A percentile compares a stretch with the other conserved stretches of the same genome.
Evolutionary conservation across 2,113 vertebrate genomes (phyloP).

Genomic region (Phalacrocorax carbo): DNA sequence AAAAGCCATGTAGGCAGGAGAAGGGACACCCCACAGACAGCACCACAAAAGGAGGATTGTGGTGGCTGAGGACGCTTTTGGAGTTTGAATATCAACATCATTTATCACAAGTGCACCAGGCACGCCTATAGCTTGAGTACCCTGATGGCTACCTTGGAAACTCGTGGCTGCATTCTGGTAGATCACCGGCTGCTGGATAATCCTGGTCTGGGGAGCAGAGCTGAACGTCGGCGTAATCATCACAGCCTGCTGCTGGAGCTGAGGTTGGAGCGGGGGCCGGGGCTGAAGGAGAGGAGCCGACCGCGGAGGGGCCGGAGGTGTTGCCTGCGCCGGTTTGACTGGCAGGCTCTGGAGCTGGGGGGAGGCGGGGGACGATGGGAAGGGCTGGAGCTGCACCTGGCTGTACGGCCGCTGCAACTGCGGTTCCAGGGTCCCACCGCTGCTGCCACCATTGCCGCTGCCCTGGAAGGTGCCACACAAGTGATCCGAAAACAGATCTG

Average conservation of each 20-base stretch:
- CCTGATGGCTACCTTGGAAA: constrained; percentile 84
- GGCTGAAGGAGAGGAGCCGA: constrained; percentile 85
- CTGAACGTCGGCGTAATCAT: constrained; percentile 88
- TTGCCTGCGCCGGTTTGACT: constrained; percentile 38
- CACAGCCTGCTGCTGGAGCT: constrained; percentile 83
- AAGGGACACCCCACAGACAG: background rate
- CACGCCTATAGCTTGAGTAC: background rate
- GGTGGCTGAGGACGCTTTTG: background rate
- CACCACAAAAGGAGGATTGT: background rate
- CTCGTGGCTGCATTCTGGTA: constrained; percentile 87
- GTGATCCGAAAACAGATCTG: constrained; percentile 91
- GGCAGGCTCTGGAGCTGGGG: constrained; percentile 70
- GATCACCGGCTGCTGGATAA: constrained; percentile 92
- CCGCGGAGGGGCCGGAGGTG: constrained; percentile 34
- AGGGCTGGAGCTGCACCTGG: constrained; percentile 66
- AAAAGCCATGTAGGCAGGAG: background rate
- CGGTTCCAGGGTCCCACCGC: constrained; percentile 7
- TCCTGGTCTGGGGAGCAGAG: constrained; percentile 83
- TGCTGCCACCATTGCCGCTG: background rate
- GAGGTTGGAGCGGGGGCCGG: constrained; percentile 79
- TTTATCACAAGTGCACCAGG: background rate
- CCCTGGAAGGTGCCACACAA: constrained; percentile 62
- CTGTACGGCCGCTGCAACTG: constrained; percentile 55
- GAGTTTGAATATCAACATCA: background rate
- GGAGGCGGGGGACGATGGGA: constrained; percentile 32